Percentiles rank a stretch among this genome's conserved stretches.
These are phyloP conservation scores for Ramazzottius varieornatus DNA, from an alignment of 2,888 invertebrate genomes.

Conservation along the genomic window DNA sequence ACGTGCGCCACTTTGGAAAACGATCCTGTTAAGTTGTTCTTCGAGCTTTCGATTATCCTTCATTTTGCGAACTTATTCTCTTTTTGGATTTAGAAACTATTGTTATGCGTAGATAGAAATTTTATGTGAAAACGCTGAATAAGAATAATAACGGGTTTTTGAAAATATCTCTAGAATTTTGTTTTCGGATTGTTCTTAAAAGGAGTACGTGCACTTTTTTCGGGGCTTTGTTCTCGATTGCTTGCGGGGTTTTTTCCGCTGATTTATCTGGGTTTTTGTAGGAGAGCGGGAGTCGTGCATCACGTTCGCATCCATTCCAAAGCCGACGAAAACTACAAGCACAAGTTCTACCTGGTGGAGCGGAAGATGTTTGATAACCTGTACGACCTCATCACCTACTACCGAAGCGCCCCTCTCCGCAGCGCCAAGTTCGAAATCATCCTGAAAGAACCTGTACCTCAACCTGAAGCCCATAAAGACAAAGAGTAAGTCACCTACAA, in stretches of 20 bases:
- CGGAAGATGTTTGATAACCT: slow-evolving; percentile 64
- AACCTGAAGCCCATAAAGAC: not conserved
- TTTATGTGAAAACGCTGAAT: not conserved
- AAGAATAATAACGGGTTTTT: not conserved
- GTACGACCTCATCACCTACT: slow-evolving; percentile 66
- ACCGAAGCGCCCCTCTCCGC: slow-evolving; percentile 53
- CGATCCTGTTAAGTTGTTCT: no score
- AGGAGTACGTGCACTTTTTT: not conserved
- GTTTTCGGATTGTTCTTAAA: no score
- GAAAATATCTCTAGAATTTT: no score
- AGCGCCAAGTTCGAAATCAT: slow-evolving; percentile 25
- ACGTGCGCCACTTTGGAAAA: no score
- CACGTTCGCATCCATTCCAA: slow-evolving; percentile 62
- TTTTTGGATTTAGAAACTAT: not conserved
- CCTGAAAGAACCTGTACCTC: not conserved
- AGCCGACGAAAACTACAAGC: slow-evolving; percentile 59
- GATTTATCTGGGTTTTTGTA: slow-evolving; percentile 10
- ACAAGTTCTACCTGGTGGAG: slow-evolving; percentile 68
- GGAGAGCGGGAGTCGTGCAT: slow-evolving; percentile 41
- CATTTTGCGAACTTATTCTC: no score
- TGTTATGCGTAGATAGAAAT: not conserved
- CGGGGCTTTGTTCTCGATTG: not conserved
- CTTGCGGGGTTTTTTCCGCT: not conserved
- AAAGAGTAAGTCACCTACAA: not conserved
- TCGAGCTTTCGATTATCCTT: no score